Evolutionary conservation across 1,140 invertebrate species (phyloP), one percentile per base, ranked within the genome.

Genomic region (Papilio aristodemus): DNA sequence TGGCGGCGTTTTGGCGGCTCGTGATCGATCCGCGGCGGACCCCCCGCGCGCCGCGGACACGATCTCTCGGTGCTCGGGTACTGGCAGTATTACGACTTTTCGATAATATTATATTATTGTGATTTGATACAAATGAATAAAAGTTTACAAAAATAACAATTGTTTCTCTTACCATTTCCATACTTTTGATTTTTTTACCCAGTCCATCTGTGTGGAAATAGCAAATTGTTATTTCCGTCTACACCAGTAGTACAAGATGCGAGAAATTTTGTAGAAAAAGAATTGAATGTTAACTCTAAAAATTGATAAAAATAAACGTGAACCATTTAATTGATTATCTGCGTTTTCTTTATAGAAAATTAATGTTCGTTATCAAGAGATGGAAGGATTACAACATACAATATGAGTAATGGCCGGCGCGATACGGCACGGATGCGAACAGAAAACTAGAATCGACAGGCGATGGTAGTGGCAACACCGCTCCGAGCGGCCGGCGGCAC

Each of bases 11-110:
- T 79, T 72, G 78, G 74, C 71, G 70, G 74, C 27, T 74, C 77
- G 77, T 88, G 83, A 88, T 87, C 79, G 84, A 86, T 87, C 76
- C 57, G 73, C 71, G 69, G 63, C 19, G 71, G 87, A 85, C 86
- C 85, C 86, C 88, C 86, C 84, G 82, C 79, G 75, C 70, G 69
- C 72, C 60, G 75, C 76, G 73, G 78, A 82, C 84, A 86, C 78
- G 83, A 84, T 79, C 80, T 77, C 73, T 76, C 75, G 70, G 72
- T 68, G 37, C 38, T 22, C 36, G 6, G 36, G 14, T 39, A 54
- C 10, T 32, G 11, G 46, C 46, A 22, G 46, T 22, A 13, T 7
- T 19, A 1, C 11, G 46, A 13, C 19, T 22, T 25, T 54, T 1
- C 3, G 46, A 22, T 54, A 54, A 54, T 22, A 4, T 13, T 22